Conservation (phyloP, 2,113 vertebrate species). For the Pao palembangensis region DNA sequence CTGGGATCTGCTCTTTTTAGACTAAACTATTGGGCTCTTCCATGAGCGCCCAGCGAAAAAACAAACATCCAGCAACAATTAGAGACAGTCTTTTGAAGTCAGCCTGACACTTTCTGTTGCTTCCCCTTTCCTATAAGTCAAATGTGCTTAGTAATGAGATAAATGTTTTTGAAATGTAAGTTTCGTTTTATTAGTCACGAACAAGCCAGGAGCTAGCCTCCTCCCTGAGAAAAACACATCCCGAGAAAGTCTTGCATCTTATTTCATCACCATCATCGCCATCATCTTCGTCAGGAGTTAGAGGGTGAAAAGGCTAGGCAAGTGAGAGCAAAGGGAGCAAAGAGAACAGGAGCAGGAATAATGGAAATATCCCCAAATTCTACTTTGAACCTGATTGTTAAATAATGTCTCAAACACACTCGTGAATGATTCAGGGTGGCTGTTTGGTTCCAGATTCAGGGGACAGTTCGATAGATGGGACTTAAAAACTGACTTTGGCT, state of each 20-base stretch:
- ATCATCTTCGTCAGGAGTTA: slow-evolving; percentile 76
- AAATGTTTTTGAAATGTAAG: slow-evolving; percentile 76
- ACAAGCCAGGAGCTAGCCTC: slow-evolving; percentile 77
- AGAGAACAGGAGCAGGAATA: slow-evolving; percentile 40
- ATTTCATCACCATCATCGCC: slow-evolving; percentile 81
- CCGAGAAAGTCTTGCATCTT: slow-evolving; percentile 77
- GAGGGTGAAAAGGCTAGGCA: slow-evolving; percentile 77
- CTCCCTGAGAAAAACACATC: slow-evolving; percentile 73
- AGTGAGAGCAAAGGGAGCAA: slow-evolving; percentile 54
- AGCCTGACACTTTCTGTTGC: slow-evolving; percentile 39
- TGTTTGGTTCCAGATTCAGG: slow-evolving; percentile 20
- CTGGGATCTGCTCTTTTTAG: slow-evolving; percentile 34
- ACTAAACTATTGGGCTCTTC: slow-evolving; percentile 24
- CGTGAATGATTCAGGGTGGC: slow-evolving; percentile 35
- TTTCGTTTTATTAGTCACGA: slow-evolving; percentile 77
- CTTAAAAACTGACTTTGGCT: slow-evolving; percentile 20
- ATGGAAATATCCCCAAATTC: slow-evolving; percentile 42
- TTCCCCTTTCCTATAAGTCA: slow-evolving; percentile 55
- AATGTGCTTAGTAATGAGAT: slow-evolving; percentile 79
- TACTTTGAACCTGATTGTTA: slow-evolving; percentile 49
- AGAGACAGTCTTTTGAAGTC: slow-evolving; percentile 56
- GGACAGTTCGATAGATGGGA: slow-evolving; percentile 19
- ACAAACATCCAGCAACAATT: slow-evolving; percentile 65
- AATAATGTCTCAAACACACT: slow-evolving; percentile 30
- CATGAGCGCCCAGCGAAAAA: slow-evolving; percentile 24